These are phyloP conservation scores for Cyanocitta stelleri DNA, from an alignment of 2,113 vertebrate species.

Conservation along the genomic window DNA sequence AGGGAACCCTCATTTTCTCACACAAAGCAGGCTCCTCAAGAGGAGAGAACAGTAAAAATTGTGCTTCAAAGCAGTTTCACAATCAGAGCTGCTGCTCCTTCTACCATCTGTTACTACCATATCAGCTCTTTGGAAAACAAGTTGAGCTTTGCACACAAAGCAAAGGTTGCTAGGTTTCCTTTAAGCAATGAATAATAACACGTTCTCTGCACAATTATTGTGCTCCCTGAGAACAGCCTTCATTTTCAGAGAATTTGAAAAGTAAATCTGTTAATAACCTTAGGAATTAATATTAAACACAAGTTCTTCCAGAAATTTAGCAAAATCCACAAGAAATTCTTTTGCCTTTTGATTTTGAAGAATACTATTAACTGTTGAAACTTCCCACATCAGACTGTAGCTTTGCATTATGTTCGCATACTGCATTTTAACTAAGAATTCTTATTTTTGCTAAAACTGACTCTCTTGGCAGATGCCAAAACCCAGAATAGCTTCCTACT, in stretches of 20 bases:
- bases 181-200: conserved; percentile 38
- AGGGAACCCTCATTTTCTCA: not conserved
- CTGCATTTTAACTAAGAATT: not conserved
- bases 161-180: conserved; percentile 54
- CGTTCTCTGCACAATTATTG: conserved; percentile 9
- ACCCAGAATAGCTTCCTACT: not conserved
- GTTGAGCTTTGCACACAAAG: not conserved
- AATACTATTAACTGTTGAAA: not conserved
- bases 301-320: not conserved
- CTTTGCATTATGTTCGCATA: not conserved
- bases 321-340: not conserved
- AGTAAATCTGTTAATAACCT: conserved; percentile 50
- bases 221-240: conserved; percentile 16
- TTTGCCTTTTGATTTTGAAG: not conserved
- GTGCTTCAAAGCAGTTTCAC: not conserved
- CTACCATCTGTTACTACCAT: not conserved
- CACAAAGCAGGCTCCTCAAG: not conserved
- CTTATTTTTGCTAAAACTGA: not conserved
- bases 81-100: not conserved
- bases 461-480: not conserved
- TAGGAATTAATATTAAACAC: conserved; percentile 21
- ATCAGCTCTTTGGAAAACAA: not conserved
- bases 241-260: conserved; percentile 42
- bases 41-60: not conserved
- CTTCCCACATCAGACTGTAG: not conserved